Percentiles rank a stretch among this genome's conserved stretches.
phyloP scores from a whole-genome alignment of 2,888 invertebrate species.

The Meteorus cinctellus region DNA sequence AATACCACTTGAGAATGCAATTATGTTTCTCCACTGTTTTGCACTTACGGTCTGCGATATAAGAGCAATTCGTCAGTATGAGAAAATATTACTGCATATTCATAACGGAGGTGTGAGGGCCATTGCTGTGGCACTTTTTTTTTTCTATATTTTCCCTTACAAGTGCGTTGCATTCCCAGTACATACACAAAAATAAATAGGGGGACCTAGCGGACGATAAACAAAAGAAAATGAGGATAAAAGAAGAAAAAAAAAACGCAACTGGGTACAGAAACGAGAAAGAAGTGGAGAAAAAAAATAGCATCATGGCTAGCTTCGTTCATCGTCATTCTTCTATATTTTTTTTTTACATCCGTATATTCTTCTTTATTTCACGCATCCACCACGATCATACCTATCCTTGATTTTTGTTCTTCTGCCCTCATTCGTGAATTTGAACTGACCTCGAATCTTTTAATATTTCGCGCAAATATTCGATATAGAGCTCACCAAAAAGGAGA shows the following conservation, averaged over 20 bases:
- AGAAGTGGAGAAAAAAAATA: slow-evolving; percentile 50
- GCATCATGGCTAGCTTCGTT: slow-evolving; percentile 49
- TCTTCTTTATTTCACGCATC: slow-evolving; percentile 14
- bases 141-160: slow-evolving; percentile 47
- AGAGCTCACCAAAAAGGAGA: slow-evolving; percentile 3
- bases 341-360: slow-evolving; percentile 40
- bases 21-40: slow-evolving; percentile 14
- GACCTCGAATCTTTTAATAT: slow-evolving; percentile 51
- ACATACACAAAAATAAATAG: slow-evolving; percentile 42
- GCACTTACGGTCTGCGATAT: not conserved
- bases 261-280: slow-evolving; percentile 41
- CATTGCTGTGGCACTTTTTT: not conserved
- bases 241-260: slow-evolving; percentile 29
- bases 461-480: slow-evolving; percentile 52
- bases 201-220: not conserved
- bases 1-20: slow-evolving; percentile 1
- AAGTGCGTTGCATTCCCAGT: slow-evolving; percentile 50
- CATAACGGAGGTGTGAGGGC: not conserved
- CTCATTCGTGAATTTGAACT: slow-evolving; percentile 33
- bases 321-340: slow-evolving; percentile 40
- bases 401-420: slow-evolving; percentile 18
- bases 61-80: slow-evolving; percentile 16
- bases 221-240: not conserved
- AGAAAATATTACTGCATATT: slow-evolving; percentile 20
- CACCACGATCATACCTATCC: slow-evolving; percentile 33